Conservation (phyloP, 2,888 invertebrate genomes). For the Pimpla rufipes region DNA sequence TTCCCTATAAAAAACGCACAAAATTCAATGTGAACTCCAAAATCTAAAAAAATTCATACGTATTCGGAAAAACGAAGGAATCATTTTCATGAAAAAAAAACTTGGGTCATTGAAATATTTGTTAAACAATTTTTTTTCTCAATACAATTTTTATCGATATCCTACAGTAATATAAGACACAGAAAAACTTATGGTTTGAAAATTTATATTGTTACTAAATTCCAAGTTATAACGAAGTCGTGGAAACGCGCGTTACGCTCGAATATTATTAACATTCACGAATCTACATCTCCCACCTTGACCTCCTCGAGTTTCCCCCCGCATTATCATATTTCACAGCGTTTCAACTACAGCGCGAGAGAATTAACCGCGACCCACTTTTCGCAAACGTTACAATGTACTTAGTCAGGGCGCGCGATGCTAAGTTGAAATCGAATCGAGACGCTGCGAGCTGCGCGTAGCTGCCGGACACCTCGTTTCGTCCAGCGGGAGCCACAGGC, state of each 20-base stretch:
- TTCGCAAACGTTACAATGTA: slow-evolving; percentile 19
- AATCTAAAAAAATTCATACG: no score
- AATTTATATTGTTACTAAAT: no score
- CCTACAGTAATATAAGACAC: no score
- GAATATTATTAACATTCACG: background rate
- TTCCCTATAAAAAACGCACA: no score
- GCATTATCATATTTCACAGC: slow-evolving; percentile 27
- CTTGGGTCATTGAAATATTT: no score
- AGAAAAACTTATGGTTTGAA: no score
- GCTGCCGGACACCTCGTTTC: slow-evolving; percentile 10
- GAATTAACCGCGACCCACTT: slow-evolving; percentile 50
- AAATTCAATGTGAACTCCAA: no score
- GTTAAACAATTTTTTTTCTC: no score
- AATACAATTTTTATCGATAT: no score
- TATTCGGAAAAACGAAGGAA: no score
- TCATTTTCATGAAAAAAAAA: no score
- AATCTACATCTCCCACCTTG: slow-evolving; percentile 12
- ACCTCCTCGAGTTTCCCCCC: background rate
- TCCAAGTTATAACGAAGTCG: slow-evolving; percentile 39
- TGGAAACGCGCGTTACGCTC: slow-evolving; percentile 23
- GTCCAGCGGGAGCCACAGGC: background rate
- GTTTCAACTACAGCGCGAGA: background rate
- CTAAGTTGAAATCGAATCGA: slow-evolving; percentile 23
- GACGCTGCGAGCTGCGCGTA: slow-evolving; percentile 1
- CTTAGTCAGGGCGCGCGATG: slow-evolving; percentile 9